phyloP scores from a whole-genome alignment of 2,888 invertebrate species.

The Theretra japonica region DNA sequence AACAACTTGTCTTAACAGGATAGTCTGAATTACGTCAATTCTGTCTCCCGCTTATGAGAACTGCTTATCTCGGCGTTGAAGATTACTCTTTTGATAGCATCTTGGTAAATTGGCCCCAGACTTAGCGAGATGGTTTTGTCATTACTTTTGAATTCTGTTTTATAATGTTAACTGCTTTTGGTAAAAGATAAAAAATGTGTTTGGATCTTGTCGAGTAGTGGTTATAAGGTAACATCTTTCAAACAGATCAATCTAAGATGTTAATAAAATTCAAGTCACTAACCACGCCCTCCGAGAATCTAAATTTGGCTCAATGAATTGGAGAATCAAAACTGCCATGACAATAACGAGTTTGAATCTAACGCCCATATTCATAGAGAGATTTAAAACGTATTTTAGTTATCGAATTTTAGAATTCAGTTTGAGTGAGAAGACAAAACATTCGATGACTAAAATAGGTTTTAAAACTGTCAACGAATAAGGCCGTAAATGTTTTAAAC shows the following conservation, averaged over 20 bases:
- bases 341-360: too few relatives aligned
- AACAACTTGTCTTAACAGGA: conserved; percentile 17
- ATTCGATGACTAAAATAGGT: too few relatives aligned
- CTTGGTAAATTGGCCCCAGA: conserved; percentile 18
- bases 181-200: background rate
- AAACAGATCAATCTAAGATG: background rate
- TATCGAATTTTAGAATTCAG: too few relatives aligned
- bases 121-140: conserved; percentile 10
- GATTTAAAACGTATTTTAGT: too few relatives aligned
- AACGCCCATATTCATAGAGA: too few relatives aligned
- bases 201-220: background rate
- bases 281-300: too few relatives aligned
- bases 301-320: too few relatives aligned
- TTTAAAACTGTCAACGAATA: too few relatives aligned
- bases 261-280: too few relatives aligned
- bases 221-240: background rate
- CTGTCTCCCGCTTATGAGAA: conserved; percentile 23
- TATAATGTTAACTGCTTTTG: background rate
- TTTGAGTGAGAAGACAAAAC: too few relatives aligned
- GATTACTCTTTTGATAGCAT: background rate
- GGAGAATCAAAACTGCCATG: too few relatives aligned
- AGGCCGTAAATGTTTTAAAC: too few relatives aligned
- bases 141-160: conserved; percentile 1
- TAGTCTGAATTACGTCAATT: conserved; percentile 17
- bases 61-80: background rate